These are phyloP conservation scores for Dicranocentrus wangi DNA, from an alignment of 2,888 invertebrate genomes.

Conservation along the genomic window DNA sequence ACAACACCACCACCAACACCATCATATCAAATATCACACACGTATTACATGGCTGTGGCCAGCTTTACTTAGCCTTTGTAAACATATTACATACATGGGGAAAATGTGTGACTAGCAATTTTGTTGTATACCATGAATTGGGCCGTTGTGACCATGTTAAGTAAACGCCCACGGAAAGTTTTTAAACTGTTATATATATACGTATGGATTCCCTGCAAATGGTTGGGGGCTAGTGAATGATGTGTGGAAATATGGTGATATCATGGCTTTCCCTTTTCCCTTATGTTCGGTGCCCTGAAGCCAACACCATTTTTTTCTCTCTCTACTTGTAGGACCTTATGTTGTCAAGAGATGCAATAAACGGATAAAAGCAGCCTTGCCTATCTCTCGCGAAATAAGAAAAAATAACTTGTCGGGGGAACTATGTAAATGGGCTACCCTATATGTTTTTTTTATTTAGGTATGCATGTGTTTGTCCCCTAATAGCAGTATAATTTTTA, in stretches of 20 bases:
- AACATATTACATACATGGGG: conserved; percentile 19
- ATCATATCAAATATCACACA: conserved; percentile 7
- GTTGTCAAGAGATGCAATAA: conserved; percentile 30
- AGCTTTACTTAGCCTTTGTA: too few relatives aligned
- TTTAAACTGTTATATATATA: conserved; percentile 36
- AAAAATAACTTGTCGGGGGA: conserved; percentile 15
- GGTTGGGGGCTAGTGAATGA: background rate
- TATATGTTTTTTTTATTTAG: background rate
- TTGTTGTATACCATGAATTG: conserved; percentile 48
- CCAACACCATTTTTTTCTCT: conserved; percentile 2
- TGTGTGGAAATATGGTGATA: conserved; percentile 4
- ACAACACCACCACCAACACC: background rate
- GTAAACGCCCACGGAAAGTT: conserved; percentile 60
- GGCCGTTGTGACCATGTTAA: conserved; percentile 58
- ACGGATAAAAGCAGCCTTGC: conserved; percentile 39
- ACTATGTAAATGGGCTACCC: background rate
- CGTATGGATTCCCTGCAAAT: conserved; percentile 28
- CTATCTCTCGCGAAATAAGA: conserved; percentile 13
- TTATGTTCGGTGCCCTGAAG: conserved; percentile 22
- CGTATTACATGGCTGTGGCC: background rate
- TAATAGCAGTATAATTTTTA: conserved; percentile 48
- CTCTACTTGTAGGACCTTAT: conserved; percentile 14
- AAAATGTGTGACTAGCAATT: conserved; percentile 27
- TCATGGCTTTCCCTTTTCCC: conserved; percentile 5
- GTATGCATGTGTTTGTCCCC: conserved; percentile 23